Percentiles rank a stretch among this genome's conserved stretches.
These are phyloP conservation scores for Fregetta grallaria DNA, from an alignment of 2,113 vertebrate species.

Conservation along the genomic window DNA sequence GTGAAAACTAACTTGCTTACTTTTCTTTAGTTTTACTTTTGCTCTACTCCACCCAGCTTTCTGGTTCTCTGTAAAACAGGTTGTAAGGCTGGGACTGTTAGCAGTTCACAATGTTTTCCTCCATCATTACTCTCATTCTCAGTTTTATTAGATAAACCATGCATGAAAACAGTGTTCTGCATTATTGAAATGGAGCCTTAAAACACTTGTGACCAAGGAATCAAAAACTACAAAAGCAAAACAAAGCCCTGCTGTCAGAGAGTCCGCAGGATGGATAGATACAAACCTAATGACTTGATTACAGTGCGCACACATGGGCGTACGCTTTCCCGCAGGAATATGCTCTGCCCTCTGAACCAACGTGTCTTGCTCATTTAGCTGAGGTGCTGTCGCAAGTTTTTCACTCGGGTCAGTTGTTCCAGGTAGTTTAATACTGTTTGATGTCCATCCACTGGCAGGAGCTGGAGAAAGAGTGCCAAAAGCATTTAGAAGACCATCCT, in stretches of 20 bases:
- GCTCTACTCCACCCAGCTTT: background rate
- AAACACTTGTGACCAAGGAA: background rate
- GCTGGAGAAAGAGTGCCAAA: slow-evolving; percentile 37
- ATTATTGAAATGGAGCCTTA: background rate
- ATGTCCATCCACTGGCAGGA: slow-evolving; percentile 77
- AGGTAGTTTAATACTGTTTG: slow-evolving; percentile 63
- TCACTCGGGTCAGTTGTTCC: slow-evolving; percentile 30
- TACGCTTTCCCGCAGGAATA: slow-evolving; percentile 90
- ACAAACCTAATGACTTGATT: slow-evolving; percentile 89
- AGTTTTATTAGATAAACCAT: background rate
- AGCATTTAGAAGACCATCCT: background rate
- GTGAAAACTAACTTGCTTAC: background rate
- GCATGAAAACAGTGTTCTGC: background rate
- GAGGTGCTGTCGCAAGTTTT: slow-evolving; percentile 64
- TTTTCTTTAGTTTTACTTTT: background rate
- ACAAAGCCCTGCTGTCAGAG: background rate
- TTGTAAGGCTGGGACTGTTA: background rate
- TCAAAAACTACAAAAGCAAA: background rate
- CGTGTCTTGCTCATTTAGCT: slow-evolving; percentile 82
- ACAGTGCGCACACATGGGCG: slow-evolving; percentile 93
- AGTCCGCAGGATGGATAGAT: background rate
- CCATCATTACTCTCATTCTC: background rate
- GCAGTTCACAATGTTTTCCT: background rate
- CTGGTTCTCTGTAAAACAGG: background rate
- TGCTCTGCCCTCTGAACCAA: slow-evolving; percentile 94